These are phyloP conservation scores for Polydrusus cervinus DNA, from an alignment of 2,888 invertebrate genomes.

Conservation along the genomic window DNA sequence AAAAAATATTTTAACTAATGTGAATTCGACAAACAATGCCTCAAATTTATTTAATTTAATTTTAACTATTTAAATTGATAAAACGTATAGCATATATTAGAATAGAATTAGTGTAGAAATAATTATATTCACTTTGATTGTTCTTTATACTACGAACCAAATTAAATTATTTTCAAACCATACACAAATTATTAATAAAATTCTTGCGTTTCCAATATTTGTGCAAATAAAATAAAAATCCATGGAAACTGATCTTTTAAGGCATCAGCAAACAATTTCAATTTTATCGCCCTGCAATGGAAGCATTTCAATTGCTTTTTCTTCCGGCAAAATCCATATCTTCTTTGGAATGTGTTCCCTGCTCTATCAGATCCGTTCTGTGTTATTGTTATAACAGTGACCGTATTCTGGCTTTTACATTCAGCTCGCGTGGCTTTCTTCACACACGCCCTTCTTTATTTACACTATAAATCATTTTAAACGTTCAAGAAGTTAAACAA, in stretches of 20 bases:
- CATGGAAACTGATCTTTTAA: slow-evolving; percentile 30
- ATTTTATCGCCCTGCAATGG: slow-evolving; percentile 27
- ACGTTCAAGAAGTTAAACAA: slow-evolving; percentile 17
- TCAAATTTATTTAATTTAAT: no score
- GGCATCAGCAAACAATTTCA: slow-evolving; percentile 43
- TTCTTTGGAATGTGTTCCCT: slow-evolving; percentile 40
- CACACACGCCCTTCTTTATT: slow-evolving; percentile 57
- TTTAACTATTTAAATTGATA: no score
- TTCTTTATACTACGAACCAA: no score
- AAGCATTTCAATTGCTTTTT: slow-evolving; percentile 31
- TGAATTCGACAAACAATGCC: no score
- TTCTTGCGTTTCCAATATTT: not conserved
- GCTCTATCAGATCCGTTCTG: slow-evolving; percentile 42
- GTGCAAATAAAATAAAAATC: slow-evolving; percentile 7
- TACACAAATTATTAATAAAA: not conserved
- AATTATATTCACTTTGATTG: no score
- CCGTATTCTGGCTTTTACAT: slow-evolving; percentile 50
- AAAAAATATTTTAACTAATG: no score
- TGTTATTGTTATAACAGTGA: slow-evolving; percentile 51
- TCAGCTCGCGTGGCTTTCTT: slow-evolving; percentile 44
- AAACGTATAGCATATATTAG: no score
- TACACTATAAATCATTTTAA: slow-evolving; percentile 43
- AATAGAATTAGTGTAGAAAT: no score
- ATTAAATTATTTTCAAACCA: no score
- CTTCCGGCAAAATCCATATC: slow-evolving; percentile 47